phyloP scores from a whole-genome alignment of 2,113 vertebrate genomes.

The Nipponia nippon region DNA sequence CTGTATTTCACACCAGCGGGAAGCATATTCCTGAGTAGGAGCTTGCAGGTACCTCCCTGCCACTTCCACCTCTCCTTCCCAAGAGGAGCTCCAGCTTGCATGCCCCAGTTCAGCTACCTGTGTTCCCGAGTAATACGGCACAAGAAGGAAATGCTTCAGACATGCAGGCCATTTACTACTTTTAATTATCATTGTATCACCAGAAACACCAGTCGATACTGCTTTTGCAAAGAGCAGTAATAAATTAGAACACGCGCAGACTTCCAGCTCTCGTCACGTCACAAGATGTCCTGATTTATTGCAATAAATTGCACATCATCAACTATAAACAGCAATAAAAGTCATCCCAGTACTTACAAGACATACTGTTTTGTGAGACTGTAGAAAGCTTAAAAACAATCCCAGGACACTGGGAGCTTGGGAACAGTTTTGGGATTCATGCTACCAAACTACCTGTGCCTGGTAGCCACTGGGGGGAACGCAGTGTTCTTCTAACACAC shows the following conservation, averaged over 20 bases:
- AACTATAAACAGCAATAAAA: neutral
- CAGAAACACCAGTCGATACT: neutral
- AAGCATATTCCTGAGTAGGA: fast-evolving
- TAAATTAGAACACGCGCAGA: neutral
- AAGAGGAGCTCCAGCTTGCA: neutral
- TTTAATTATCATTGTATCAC: neutral
- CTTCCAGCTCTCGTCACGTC: neutral
- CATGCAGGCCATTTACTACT: neutral
- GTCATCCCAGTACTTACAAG: neutral
- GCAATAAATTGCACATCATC: neutral
- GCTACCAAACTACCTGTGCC: neutral
- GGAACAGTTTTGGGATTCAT: neutral
- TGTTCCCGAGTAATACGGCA: fast-evolving
- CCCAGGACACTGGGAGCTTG: neutral
- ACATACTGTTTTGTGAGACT: neutral
- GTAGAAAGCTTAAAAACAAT: neutral
- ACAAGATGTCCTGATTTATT: neutral
- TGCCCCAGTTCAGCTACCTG: fast-evolving
- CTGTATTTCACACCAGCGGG: fast-evolving
- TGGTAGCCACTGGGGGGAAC: neutral
- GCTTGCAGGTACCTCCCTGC: neutral
- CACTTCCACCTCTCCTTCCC: neutral
- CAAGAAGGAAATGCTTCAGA: neutral
- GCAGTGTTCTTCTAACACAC: neutral
- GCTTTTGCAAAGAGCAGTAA: neutral